These are phyloP conservation scores for Pluvialis apricaria DNA, from an alignment of 2,113 vertebrate genomes.

Conservation along the genomic window DNA sequence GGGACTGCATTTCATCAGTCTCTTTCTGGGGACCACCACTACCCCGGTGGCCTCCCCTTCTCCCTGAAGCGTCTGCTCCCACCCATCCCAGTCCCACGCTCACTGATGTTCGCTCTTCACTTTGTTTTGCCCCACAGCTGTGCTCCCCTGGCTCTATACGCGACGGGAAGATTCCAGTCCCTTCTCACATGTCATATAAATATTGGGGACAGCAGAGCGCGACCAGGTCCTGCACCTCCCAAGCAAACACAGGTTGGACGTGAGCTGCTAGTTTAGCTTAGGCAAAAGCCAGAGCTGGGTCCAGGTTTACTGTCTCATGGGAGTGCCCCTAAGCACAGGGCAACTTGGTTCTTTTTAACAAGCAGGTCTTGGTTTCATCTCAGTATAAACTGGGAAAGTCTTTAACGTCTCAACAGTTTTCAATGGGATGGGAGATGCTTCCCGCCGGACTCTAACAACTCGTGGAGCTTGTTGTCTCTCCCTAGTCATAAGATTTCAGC, in stretches of 20 bases:
- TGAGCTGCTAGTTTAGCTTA: neutral
- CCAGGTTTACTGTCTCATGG: neutral
- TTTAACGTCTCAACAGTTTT: neutral
- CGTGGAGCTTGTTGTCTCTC: neutral
- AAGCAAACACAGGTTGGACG: accelerated
- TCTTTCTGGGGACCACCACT: neutral
- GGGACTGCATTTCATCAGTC: neutral
- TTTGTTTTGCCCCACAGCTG: neutral
- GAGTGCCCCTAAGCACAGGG: neutral
- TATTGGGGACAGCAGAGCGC: neutral
- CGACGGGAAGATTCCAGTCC: accelerated
- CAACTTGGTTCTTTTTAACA: neutral
- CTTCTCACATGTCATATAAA: accelerated
- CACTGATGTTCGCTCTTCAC: neutral
- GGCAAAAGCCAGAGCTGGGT: neutral
- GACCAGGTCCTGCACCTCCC: neutral
- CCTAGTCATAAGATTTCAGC: neutral
- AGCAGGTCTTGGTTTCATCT: neutral
- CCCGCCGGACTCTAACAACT: neutral
- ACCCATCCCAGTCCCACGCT: neutral
- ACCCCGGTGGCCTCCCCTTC: neutral
- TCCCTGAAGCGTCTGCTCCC: neutral
- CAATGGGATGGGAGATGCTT: neutral
- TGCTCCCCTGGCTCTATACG: neutral
- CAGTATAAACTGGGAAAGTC: neutral